Base-by-base conservation (phyloP, 2,888 invertebrate genomes). In the Cosmia pyralina region DNA sequence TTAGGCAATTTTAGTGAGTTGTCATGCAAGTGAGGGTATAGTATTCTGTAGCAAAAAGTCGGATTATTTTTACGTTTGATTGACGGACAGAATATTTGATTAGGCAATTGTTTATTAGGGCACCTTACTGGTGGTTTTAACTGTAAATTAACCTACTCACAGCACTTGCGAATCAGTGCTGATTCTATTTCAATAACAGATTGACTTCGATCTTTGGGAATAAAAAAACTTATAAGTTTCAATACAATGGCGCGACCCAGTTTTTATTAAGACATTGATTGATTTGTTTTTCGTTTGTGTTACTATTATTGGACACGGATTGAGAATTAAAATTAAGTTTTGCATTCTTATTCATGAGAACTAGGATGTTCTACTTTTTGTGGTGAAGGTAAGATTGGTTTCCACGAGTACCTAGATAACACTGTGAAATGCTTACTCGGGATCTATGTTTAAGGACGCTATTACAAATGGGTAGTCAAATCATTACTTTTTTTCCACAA, bases 171-270 rank as follows among this genome's bases (percentile, higher is more conserved):
- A 78, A 79, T 72, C 72, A 77, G 67, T 85, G 72, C 72, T 57
- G 66, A 86, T 83, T 82, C 75, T 82, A 84, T 85, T 81, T 83
- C 79, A 81, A 80, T 86, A 81, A 72, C 70, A 81, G 83, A 85
- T 80, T 79, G 81, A 77, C 69, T 84, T 57, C 57, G 73, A 79
- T 72, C 75, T 44, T 50, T 57, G 15, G 65, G 34, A 55, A 76
- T 79, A 77, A 57, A 76, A 68, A 50, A 60, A 19, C 58, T 17
- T n/a, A 50, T 46, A 57, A 75, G 66, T 69, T 72, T 71, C 67
- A 64, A 79, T 77, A 82, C 82, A 85, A 85, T 84, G 59, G 79
- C 52, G 58, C 73, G 83, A 44, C 84, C 81, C 65, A 74, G 75
- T 82, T 87, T 69, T 67, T 62, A 38, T 72, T 70, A 19, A 69